These are phyloP conservation scores for Ursus arctos DNA, from an alignment of 2,113 vertebrate species.

Conservation along the genomic window DNA sequence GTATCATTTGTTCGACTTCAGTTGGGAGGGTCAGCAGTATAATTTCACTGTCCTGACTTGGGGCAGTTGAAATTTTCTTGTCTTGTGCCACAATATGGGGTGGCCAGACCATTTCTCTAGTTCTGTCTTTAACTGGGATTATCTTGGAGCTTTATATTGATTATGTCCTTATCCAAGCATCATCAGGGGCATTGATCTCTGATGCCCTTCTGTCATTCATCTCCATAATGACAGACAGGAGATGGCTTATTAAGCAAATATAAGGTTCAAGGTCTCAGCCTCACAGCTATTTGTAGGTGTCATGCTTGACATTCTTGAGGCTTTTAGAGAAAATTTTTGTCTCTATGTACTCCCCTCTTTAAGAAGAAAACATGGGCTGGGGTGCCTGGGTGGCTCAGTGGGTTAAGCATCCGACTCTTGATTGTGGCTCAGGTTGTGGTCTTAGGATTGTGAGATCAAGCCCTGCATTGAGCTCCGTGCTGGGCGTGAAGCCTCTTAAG, in stretches of 20 bases:
- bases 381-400: not conserved
- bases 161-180: not conserved
- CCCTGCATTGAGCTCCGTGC: not conserved
- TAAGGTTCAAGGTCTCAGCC: not conserved
- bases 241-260: not conserved
- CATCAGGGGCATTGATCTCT: not conserved
- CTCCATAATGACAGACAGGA: not conserved
- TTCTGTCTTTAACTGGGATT: conserved; percentile 16
- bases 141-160: not conserved
- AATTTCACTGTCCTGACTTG: not conserved
- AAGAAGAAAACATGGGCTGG: not conserved
- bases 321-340: not conserved
- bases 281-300: not conserved
- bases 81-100: not conserved
- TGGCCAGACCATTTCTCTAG: not conserved
- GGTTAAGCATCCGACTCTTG: not conserved
- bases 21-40: not conserved
- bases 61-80: not conserved
- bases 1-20: not conserved
- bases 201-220: not conserved
- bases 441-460: not conserved
- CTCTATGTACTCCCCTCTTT: not conserved
- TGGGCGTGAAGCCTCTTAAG: not conserved
- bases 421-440: not conserved
- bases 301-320: not conserved